Conservation (phyloP, 1,140 invertebrate species). For the Hypsibius dujardini region DNA sequence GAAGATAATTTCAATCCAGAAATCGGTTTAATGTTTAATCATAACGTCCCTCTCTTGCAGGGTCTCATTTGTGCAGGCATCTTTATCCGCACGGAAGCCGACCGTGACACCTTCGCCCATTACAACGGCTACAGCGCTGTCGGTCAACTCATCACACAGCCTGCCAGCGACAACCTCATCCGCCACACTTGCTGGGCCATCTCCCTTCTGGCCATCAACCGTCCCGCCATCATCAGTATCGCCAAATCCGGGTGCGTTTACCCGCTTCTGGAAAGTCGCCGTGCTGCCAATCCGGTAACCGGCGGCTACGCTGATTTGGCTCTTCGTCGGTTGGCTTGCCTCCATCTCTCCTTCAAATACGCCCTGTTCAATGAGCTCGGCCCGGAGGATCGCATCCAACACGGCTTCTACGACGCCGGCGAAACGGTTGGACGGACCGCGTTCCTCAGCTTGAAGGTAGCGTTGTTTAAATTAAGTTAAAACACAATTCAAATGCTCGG, state of each 20-base stretch:
- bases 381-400: slow-evolving; percentile 9
- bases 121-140: neutral
- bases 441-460: too few relatives aligned
- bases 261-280: neutral
- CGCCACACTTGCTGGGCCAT: neutral
- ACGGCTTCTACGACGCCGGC: neutral
- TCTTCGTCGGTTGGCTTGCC: neutral
- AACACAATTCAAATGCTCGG: too few relatives aligned
- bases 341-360: neutral
- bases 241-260: neutral
- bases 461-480: too few relatives aligned
- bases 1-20: neutral
- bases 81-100: neutral
- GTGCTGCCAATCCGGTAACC: neutral
- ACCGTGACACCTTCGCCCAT: neutral
- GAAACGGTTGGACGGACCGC: too few relatives aligned
- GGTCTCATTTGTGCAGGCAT: neutral
- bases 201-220: neutral
- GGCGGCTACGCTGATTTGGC: neutral
- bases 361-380: neutral
- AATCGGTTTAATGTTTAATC: neutral
- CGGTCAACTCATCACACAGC: neutral
- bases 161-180: neutral
- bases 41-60: neutral
- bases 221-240: neutral